A percentile compares a stretch with the other conserved stretches of the same genome.
phyloP scores from a whole-genome alignment of 2,113 vertebrate species.

The Pollimyrus isidori region DNA sequence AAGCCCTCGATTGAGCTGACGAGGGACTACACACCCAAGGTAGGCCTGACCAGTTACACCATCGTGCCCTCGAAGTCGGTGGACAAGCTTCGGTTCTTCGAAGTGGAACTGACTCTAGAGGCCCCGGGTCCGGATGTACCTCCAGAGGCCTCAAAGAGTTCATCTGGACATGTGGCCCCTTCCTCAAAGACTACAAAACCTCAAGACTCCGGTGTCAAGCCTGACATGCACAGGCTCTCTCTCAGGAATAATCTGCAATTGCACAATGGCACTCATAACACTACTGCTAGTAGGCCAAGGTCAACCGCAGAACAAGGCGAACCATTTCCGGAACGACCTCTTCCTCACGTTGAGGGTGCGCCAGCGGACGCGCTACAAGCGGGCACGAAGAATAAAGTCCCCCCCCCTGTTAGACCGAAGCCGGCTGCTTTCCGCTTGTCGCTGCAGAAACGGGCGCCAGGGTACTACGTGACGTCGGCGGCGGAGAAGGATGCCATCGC shows the following conservation, averaged over 20 bases:
- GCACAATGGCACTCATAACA: background rate
- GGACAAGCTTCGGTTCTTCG: slow-evolving; percentile 68
- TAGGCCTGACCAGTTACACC: slow-evolving; percentile 94
- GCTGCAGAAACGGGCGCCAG: slow-evolving; percentile 63
- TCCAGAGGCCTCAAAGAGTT: slow-evolving; percentile 18
- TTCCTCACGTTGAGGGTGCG: slow-evolving; percentile 9
- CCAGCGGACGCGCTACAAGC: slow-evolving; percentile 33
- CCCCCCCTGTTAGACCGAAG: slow-evolving; percentile 55
- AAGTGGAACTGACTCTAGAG: slow-evolving; percentile 68
- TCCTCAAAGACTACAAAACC: background rate
- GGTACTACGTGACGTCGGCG: slow-evolving; percentile 69
- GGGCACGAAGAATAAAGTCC: slow-evolving; percentile 46
- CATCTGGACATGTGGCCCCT: background rate
- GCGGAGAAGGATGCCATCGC: slow-evolving; percentile 45
- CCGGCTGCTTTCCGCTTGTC: slow-evolving; percentile 69
- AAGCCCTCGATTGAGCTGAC: slow-evolving; percentile 90
- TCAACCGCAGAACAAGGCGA: background rate
- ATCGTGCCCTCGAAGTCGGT: slow-evolving; percentile 82
- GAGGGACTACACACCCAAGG: slow-evolving; percentile 88
- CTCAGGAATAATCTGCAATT: background rate
- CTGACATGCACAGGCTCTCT: background rate
- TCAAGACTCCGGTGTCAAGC: background rate
- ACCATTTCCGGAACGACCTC: background rate
- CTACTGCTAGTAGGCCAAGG: background rate
- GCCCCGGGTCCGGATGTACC: slow-evolving; percentile 26